Percentiles rank a stretch among this genome's conserved stretches.
Evolutionary conservation across 1,140 invertebrate genomes (phyloP).

Genomic region (Aphelinus atriplicis): DNA sequence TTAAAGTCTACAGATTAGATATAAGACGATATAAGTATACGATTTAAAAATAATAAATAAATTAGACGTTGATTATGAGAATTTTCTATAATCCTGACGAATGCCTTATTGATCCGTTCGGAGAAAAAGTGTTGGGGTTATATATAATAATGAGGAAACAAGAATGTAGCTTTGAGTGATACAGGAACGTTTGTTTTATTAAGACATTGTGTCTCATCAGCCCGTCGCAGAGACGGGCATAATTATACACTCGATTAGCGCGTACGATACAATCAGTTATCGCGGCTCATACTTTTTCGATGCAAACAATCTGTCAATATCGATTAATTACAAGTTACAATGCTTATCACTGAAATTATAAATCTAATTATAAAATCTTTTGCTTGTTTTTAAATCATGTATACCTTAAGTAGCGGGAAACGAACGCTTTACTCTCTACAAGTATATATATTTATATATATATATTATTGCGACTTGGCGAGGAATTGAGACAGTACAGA

Average conservation of each 20-base stretch:
- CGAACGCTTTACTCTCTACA: neutral
- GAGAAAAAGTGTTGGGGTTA: neutral
- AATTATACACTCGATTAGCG: constrained; percentile 15
- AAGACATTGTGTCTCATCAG: constrained; percentile 27
- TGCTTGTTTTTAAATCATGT: constrained; percentile 11
- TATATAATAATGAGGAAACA: constrained; percentile 14
- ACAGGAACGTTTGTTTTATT: constrained; percentile 42
- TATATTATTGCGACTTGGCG: constrained; percentile 36
- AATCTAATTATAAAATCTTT: constrained; percentile 15
- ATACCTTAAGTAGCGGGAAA: too few species aligned
- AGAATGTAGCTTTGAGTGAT: constrained; percentile 15
- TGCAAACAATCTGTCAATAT: constrained; percentile 31
- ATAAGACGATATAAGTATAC: too few species aligned
- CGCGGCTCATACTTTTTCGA: constrained; percentile 7
- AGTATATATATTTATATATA: neutral
- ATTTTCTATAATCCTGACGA: too few species aligned
- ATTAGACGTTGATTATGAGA: too few species aligned
- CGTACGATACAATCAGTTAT: constrained; percentile 10
- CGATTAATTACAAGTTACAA: constrained; percentile 36
- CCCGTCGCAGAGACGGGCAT: constrained; percentile 24
- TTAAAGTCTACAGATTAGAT: too few species aligned
- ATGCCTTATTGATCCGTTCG: too few species aligned
- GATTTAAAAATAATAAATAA: too few species aligned
- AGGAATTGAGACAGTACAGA: constrained; percentile 27
- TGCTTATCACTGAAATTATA: constrained; percentile 17